phyloP scores from a whole-genome alignment of 2,888 invertebrate genomes.

The Brassicogethes aeneus region DNA sequence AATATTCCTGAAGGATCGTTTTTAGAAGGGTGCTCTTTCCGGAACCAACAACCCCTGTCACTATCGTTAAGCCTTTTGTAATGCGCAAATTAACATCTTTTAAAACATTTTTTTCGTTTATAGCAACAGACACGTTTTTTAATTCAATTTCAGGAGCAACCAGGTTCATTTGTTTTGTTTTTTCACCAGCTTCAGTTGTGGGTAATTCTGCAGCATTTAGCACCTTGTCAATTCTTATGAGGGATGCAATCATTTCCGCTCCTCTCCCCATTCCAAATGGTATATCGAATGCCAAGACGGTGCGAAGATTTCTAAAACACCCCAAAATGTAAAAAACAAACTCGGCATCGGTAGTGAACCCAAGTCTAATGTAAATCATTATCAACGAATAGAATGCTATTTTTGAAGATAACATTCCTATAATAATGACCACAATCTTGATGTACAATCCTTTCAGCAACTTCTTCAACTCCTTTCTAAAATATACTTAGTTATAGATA shows the following conservation, averaged over 20 bases:
- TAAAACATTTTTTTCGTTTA: slow-evolving; percentile 31
- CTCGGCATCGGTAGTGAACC: slow-evolving; percentile 67
- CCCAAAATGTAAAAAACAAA: slow-evolving; percentile 79
- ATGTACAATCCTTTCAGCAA: slow-evolving; percentile 28
- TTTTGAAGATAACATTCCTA: slow-evolving; percentile 29
- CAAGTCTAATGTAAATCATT: slow-evolving; percentile 55
- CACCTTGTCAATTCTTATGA: slow-evolving; percentile 51
- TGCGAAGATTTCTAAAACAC: slow-evolving; percentile 77
- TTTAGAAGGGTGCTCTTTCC: slow-evolving; percentile 45
- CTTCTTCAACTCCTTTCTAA: slow-evolving; percentile 49
- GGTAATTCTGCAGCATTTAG: slow-evolving; percentile 38
- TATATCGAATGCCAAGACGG: slow-evolving; percentile 81
- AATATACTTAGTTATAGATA: not conserved
- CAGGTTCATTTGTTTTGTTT: slow-evolving; percentile 14
- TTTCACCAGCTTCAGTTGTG: slow-evolving; percentile 11
- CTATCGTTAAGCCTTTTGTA: slow-evolving; percentile 39
- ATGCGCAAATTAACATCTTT: slow-evolving; percentile 39
- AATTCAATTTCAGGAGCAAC: slow-evolving; percentile 23
- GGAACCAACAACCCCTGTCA: slow-evolving; percentile 54
- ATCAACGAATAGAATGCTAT: slow-evolving; percentile 32
- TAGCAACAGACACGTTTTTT: slow-evolving; percentile 19
- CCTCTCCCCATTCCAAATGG: slow-evolving; percentile 75
- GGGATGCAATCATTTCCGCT: slow-evolving; percentile 60
- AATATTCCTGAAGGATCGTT: slow-evolving; percentile 31
- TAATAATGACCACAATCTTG: slow-evolving; percentile 23